These are phyloP conservation scores for Danio choprae DNA, from an alignment of 2,797 vertebrate species.

Conservation along the genomic window DNA sequence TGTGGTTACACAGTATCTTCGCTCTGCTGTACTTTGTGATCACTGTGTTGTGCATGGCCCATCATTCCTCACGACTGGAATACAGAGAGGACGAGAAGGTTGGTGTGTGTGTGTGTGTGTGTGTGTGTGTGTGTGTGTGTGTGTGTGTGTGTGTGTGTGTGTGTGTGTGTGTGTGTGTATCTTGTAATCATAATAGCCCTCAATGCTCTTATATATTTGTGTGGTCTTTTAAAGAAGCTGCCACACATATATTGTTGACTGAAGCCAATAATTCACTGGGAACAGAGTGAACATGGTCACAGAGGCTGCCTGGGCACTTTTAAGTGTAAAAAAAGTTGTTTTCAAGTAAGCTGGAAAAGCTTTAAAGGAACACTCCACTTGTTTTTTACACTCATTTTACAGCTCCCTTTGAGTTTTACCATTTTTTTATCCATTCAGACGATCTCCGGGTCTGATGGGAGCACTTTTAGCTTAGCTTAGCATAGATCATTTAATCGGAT, in stretches of 20 bases:
- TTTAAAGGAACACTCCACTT: too few species aligned
- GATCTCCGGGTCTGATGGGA: too few species aligned
- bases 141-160: too few species aligned
- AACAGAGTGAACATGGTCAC: not conserved
- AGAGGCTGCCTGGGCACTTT: not conserved
- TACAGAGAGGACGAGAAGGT: constrained; percentile 91
- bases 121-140: too few species aligned
- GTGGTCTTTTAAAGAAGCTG: constrained; percentile 26
- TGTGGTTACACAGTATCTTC: constrained; percentile 94
- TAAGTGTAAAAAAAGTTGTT: not conserved
- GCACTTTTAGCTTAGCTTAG: too few species aligned
- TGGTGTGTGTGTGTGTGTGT: constrained; percentile 59
- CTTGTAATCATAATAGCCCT: constrained; percentile 22
- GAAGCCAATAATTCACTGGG: not conserved
- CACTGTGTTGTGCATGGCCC: constrained; percentile 89
- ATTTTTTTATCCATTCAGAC: too few species aligned
- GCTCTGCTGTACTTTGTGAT: constrained; percentile 92
- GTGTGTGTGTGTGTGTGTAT: too few species aligned
- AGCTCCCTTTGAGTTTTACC: too few species aligned
- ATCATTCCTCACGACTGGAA: constrained; percentile 88
- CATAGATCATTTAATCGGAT: too few species aligned
- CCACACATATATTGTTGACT: constrained; percentile 6
- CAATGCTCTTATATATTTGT: constrained; percentile 22
- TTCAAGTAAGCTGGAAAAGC: too few species aligned
- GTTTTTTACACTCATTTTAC: too few species aligned